phyloP scores from a whole-genome alignment of 2,113 vertebrate species.

The Elephantulus edwardii region DNA sequence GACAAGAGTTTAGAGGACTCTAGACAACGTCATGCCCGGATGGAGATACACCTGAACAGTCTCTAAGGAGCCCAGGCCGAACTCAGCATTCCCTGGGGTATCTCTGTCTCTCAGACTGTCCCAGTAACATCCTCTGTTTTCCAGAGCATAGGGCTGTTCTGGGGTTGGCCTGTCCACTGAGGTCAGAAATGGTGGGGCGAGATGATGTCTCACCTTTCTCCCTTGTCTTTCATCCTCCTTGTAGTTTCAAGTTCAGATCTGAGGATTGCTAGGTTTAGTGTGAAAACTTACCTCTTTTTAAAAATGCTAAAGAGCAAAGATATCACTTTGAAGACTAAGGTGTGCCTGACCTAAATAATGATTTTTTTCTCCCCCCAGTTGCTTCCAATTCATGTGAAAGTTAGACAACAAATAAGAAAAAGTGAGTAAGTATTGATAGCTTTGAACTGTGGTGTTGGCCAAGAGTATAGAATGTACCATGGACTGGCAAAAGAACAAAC shows the following conservation, averaged over 20 bases:
- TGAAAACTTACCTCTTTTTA: too few relatives aligned
- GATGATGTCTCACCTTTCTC: fast-evolving
- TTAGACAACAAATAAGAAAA: too few relatives aligned
- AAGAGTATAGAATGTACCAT: too few relatives aligned
- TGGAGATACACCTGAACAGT: fast-evolving
- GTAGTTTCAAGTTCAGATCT: background rate
- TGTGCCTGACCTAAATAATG: too few relatives aligned
- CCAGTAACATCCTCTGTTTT: background rate
- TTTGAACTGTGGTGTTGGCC: too few relatives aligned
- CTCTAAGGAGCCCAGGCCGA: background rate
- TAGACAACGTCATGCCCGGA: fast-evolving
- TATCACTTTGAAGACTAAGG: too few relatives aligned
- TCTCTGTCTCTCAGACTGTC: background rate
- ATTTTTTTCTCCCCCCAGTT: too few relatives aligned
- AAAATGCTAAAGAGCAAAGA: too few relatives aligned
- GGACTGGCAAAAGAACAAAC: too few relatives aligned
- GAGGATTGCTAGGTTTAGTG: background rate
- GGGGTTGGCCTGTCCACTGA: background rate
- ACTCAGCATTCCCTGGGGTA: fast-evolving
- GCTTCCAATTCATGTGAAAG: too few relatives aligned
- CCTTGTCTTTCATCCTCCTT: background rate
- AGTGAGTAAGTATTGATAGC: too few relatives aligned
- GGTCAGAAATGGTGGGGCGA: background rate
- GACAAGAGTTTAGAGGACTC: background rate
- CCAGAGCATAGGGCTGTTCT: fast-evolving